A percentile compares a stretch with the other conserved stretches of the same genome.
These are phyloP conservation scores for Diploscapter pachys DNA, from an alignment of 1,140 invertebrate species.

Conservation along the genomic window DNA sequence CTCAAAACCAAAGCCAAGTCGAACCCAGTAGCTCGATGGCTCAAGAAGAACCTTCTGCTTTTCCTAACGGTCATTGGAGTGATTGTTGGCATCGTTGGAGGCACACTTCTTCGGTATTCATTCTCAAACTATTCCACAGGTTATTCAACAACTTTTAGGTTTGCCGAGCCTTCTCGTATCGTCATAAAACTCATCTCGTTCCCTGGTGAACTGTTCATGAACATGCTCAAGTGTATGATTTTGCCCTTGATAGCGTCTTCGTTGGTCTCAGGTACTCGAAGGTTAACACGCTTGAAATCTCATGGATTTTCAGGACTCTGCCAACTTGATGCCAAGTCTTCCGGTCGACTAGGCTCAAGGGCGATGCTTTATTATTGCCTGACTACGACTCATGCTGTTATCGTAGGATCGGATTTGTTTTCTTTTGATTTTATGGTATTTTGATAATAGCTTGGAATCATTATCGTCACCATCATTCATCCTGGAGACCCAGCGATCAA, in stretches of 20 bases:
- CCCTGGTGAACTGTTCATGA: slow-evolving; percentile 64
- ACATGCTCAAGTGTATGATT: slow-evolving; percentile 64
- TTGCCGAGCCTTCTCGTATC: slow-evolving; percentile 23
- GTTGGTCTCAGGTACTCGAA: slow-evolving; percentile 57
- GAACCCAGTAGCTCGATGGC: slow-evolving; percentile 33
- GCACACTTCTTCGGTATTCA: slow-evolving; percentile 66
- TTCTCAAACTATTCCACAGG: background rate
- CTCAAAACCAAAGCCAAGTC: too few species aligned
- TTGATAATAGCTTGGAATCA: slow-evolving; percentile 57
- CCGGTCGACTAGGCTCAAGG: slow-evolving; percentile 63
- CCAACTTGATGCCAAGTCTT: slow-evolving; percentile 53
- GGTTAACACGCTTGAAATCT: background rate
- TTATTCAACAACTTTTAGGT: slow-evolving; percentile 1
- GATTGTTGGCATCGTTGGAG: slow-evolving; percentile 71
- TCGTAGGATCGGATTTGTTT: slow-evolving; percentile 44
- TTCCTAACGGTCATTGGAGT: slow-evolving; percentile 78
- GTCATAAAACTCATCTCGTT: slow-evolving; percentile 57
- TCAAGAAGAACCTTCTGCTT: slow-evolving; percentile 71
- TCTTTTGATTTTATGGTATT: slow-evolving; percentile 69
- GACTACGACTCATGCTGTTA: slow-evolving; percentile 63
- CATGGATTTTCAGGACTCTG: slow-evolving; percentile 43
- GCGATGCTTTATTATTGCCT: slow-evolving; percentile 63
- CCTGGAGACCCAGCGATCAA: slow-evolving; percentile 61
- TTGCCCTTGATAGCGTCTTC: slow-evolving; percentile 63
- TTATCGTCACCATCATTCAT: slow-evolving; percentile 62